Base-by-base conservation (phyloP, 2,113 vertebrate genomes). In the Micromys minutus region DNA sequence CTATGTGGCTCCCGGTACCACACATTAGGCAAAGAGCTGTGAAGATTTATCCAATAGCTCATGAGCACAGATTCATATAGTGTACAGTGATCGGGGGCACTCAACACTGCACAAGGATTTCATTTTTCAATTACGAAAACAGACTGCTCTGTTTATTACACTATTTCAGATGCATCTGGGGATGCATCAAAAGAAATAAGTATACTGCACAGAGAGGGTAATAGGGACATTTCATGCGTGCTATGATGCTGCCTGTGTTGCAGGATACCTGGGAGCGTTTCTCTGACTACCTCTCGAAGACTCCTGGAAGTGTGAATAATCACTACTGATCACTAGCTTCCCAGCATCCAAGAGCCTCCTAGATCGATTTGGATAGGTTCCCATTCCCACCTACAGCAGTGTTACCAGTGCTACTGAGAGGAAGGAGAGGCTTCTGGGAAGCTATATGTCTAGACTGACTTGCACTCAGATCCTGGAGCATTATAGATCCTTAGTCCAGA, bases 21-120 rank as follows among this genome's bases (percentile, higher is more conserved):
- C 26, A 80, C 39, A 22, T 47, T n/a, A 90, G 34, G n/a, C n/a
- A 91, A 77, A 75, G 75, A 29, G 17, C 31, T 75, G 11, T 34
- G 74, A 91, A 91, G 89, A 76, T 63, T 47, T 67, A 5, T 81
- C 95, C 42, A 65, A 91, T 9, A 93, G 69, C 80, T 93, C 24
- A 90, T n/a, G 8, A 72, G 31, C 71, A 88, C n/a, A 81, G 36
- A 92, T 74, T 9, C 81, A 6, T 88, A 50, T 76, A 52, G 57
- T 84, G 75, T 79, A 87, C 55, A 87, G 85, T 11, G 84, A 77
- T n/a, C n/a, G n/a, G n/a, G n/a, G n/a, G 45, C 36, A 39, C 65
- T 1, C 65, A 72, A 81, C 36, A 63, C 45, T 67, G 26, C 39
- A 74, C 4, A 34, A 93, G 81, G 74, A 74, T 95, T 71, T 91